A percentile compares a stretch with the other conserved stretches of the same genome.
Evolutionary conservation across 2,888 invertebrate species (phyloP).

Genomic region (Hipparchia sbordonii): DNA sequence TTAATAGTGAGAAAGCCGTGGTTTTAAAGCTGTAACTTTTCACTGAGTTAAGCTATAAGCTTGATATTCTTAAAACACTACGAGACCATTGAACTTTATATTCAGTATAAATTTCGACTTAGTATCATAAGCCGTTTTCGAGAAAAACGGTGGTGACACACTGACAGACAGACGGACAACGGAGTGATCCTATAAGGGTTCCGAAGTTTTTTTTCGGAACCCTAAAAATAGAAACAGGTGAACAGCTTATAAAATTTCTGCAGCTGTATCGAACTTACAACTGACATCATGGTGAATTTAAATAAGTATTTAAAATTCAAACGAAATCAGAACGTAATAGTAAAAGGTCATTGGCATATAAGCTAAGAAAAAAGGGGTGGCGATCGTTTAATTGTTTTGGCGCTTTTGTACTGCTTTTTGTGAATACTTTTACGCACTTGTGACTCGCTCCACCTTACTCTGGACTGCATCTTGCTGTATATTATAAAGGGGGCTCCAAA

Average conservation of each 20-base stretch:
- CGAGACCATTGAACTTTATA: no score
- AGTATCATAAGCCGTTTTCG: no score
- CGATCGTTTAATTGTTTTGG: constrained; percentile 56
- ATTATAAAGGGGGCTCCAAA: constrained; percentile 50
- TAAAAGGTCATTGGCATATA: constrained; percentile 60
- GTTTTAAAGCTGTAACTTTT: no score
- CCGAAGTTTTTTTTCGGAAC: no score
- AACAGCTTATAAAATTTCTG: background rate
- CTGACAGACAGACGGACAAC: no score
- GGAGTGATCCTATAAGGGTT: no score
- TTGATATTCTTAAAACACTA: no score
- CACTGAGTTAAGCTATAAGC: no score
- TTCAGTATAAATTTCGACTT: no score
- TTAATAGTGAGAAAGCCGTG: no score
- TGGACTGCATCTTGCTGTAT: constrained; percentile 45
- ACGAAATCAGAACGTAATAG: background rate
- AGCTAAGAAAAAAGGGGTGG: constrained; percentile 56
- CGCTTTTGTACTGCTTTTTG: constrained; percentile 59
- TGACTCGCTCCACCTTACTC: constrained; percentile 60
- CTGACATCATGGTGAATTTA: background rate
- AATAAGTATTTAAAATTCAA: constrained; percentile 15
- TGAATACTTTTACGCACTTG: constrained; percentile 71
- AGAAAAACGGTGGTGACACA: no score
- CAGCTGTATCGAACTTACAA: background rate
- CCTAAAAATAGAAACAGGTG: no score